These are phyloP conservation scores for Typhlomys cinereus DNA, from an alignment of 2,113 vertebrate species.

Conservation along the genomic window DNA sequence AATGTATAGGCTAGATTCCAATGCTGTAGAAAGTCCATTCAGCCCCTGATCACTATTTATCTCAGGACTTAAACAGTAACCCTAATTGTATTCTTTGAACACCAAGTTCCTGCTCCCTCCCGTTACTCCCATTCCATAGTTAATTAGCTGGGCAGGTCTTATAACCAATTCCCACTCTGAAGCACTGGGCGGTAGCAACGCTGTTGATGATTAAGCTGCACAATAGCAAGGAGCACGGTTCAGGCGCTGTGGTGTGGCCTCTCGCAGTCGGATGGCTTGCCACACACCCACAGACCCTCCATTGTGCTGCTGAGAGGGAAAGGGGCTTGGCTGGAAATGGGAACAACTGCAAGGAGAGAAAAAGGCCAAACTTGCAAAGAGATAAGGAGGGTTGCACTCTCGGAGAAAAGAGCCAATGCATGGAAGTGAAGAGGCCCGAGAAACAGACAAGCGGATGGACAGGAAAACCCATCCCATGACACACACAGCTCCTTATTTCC, in stretches of 20 bases:
- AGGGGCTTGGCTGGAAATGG: conserved; percentile 46
- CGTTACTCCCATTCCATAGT: conserved; percentile 43
- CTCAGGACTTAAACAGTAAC: conserved; percentile 75
- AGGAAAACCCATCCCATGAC: not conserved
- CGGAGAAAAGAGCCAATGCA: not conserved
- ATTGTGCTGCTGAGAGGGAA: conserved; percentile 66
- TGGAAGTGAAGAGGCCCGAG: conserved; percentile 22
- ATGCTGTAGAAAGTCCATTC: conserved; percentile 51
- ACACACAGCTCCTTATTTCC: not conserved
- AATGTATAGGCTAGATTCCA: conserved; percentile 31
- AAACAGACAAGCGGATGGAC: not conserved
- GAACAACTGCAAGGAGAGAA: not conserved
- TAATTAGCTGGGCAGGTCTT: conserved; percentile 77
- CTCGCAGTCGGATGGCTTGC: conserved; percentile 46
- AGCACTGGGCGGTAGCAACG: conserved; percentile 76
- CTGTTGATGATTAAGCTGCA: conserved; percentile 79
- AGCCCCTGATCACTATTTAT: conserved; percentile 62
- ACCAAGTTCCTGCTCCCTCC: conserved; percentile 57
- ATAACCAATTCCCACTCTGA: conserved; percentile 75
- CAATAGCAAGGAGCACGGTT: conserved; percentile 76
- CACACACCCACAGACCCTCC: conserved; percentile 76
- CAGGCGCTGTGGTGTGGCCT: conserved; percentile 66
- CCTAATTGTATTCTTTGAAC: conserved; percentile 75
- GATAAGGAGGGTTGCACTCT: not conserved
- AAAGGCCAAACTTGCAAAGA: conserved; percentile 39